Base-by-base conservation (phyloP, 2,797 vertebrate genomes). In the Triplophysa bombifrons region DNA sequence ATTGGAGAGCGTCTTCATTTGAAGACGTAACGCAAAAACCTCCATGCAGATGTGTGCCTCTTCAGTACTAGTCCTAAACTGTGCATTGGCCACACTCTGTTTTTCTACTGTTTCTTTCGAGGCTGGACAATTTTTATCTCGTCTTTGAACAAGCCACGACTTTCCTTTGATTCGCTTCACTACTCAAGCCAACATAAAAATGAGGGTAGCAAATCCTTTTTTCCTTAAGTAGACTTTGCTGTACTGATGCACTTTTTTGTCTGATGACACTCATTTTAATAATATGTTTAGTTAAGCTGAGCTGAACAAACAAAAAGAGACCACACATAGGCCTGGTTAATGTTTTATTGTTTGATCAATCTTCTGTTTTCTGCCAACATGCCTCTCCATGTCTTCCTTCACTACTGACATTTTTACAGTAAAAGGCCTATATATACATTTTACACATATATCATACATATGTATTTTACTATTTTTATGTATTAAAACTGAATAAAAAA, bases 41-140 rank as follows among this genome's bases (percentile, higher is more conserved):
- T 75, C 79, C 12, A 78, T 27, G 84, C 84, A 80, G 44, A 74
- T 81, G 78, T 77, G 44, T 22, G 67, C n/a, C 44, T 27, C 55
- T 64, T 41, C n/a, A 61, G 85, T 30, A 83, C 86, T 82, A 82
- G 38, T 70, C 3, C 85, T 80, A 83, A 88, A 84, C 88, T 50
- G 84, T 89, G 86, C 84, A 81, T 87, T 78, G 83, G 86, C 83
- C 78, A 84, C 80, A 85, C 80, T 80, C 84, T 89, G 84, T 82
- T 82, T 85, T 46, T 84, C 41, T 89, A 86, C 84, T 86, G 81
- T 56, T 65, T 17, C 41, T 34, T 65, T 73, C 74, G 87, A 84
- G 88, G 87, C 90, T 86, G 88, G 89, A 84, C 63, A 27, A 83
- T 84, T 72, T 83, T 90, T 91, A 91, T 91, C 89, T 89, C 75